Conservation (phyloP, 2,888 invertebrate species). For the Alentia gelatinosa region DNA sequence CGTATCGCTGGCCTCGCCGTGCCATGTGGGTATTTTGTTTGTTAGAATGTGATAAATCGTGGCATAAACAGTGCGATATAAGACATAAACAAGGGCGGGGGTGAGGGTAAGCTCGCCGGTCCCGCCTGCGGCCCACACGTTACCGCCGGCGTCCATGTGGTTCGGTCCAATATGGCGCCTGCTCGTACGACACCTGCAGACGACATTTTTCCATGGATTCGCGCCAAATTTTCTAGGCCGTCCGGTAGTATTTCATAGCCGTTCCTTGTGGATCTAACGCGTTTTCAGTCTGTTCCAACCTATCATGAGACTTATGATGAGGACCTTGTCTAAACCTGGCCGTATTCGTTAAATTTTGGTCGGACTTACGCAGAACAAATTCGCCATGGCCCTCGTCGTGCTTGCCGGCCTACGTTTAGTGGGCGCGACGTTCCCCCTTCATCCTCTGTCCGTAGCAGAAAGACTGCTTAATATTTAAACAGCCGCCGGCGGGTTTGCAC, state of each 20-base stretch:
- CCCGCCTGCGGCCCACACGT: background rate
- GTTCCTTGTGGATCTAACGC: background rate
- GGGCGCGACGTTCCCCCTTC: too few relatives aligned
- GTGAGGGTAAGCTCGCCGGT: background rate
- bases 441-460: background rate
- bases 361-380: too few relatives aligned
- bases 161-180: constrained; percentile 10
- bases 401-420: too few relatives aligned
- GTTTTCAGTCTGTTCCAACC: background rate
- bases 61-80: constrained; percentile 16
- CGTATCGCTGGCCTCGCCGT: background rate
- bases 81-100: constrained; percentile 36
- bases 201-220: constrained; percentile 23
- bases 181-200: background rate
- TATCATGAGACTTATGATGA: background rate
- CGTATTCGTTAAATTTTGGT: constrained; percentile 1
- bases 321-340: background rate
- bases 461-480: background rate
- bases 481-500: too few relatives aligned
- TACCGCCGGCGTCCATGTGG: constrained; percentile 4
- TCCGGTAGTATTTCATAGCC: background rate
- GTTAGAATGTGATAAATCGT: constrained; percentile 35
- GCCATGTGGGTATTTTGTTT: constrained; percentile 35
- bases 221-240: constrained; percentile 14
- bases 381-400: too few relatives aligned